Evolutionary conservation across 2,888 invertebrate species (phyloP).

Genomic region (Prosopocoilus inquinatus): DNA sequence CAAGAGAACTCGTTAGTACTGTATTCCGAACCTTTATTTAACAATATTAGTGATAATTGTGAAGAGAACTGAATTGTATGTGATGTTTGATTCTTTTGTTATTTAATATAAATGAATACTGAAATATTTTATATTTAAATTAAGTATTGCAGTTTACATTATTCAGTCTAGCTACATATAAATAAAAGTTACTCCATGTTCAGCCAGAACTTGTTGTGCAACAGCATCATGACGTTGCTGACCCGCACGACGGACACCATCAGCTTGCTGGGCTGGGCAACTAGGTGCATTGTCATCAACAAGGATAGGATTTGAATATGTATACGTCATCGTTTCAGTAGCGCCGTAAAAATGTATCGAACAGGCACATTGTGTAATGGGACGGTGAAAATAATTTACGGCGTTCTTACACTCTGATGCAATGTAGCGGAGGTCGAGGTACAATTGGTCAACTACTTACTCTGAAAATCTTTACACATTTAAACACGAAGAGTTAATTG

Average conservation of each 20-base stretch:
- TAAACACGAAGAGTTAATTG: too few species aligned
- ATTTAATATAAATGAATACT: background rate
- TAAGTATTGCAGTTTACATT: constrained; percentile 2
- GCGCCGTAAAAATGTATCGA: too few species aligned
- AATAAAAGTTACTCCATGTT: background rate
- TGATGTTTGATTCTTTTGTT: too few species aligned
- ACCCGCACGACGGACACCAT: constrained; percentile 2
- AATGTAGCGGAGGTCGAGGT: too few species aligned
- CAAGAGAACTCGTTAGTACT: constrained; percentile 1
- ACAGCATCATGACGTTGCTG: constrained; percentile 9
- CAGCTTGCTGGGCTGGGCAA: constrained; percentile 6
- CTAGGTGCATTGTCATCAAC: constrained; percentile 2
- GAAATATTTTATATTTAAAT: constrained; percentile 3
- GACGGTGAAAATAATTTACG: too few species aligned
- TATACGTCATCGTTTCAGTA: too few species aligned
- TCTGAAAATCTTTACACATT: too few species aligned
- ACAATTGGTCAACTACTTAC: too few species aligned
- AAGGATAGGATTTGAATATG: too few species aligned
- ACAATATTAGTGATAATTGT: background rate
- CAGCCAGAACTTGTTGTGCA: background rate
- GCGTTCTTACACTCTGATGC: too few species aligned
- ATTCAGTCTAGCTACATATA: too few species aligned
- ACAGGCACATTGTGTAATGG: too few species aligned
- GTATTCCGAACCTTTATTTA: background rate
- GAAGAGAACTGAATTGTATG: background rate